Evolutionary conservation across 2,113 vertebrate species (phyloP), one percentile per base, ranked within the genome.

Genomic region (Ondatra zibethicus): DNA sequence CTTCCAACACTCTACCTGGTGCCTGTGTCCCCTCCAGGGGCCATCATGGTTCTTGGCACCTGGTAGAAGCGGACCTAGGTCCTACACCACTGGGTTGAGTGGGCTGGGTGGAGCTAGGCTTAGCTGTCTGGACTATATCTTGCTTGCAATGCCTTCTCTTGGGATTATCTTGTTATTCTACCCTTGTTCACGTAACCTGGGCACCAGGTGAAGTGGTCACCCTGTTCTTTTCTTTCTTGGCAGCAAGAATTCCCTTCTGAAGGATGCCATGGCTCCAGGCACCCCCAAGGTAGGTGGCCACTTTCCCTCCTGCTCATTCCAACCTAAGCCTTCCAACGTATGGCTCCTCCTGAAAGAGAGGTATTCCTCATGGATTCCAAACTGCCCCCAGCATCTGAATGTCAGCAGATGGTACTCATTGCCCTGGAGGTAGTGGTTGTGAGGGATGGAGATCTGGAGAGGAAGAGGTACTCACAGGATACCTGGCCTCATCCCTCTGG

Each of bases 181-280:
- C 36, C 70, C 39, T 88, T 68, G 61, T 45, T 88, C 68, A 75
- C 65, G 17, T 78, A 36, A 68, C 89, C 88, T 82, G 50, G 88
- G 88, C 91, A 93, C 92, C 72, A 92, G 31, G 66, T 94, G 27
- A 89, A 92, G 95, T 75, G 33, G 95, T 98, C 93, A 99, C 82
- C 91, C 87, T 58, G 0, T 98, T 98, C 96, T 98, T 94, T 98
- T 98, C 96, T 99, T 97, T 99, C 95, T 98, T 98, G 98, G 92
- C 97, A 99, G 99, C 98, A 99, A 99, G 98, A 99, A 99, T 98
- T 98, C 98, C 84, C 98, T 99, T 97, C 98, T 99, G 98, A 99
- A 99, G 99, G 99, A 99, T 98, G 98, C 97, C 94, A 99, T 99
- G 98, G 98, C 99, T 96, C 99, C 99, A 8, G 99, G 99, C 97